Percentiles rank a stretch among this genome's conserved stretches.
These are phyloP conservation scores for Plectropomus leopardus DNA, from an alignment of 2,113 vertebrate genomes.

Conservation along the genomic window DNA sequence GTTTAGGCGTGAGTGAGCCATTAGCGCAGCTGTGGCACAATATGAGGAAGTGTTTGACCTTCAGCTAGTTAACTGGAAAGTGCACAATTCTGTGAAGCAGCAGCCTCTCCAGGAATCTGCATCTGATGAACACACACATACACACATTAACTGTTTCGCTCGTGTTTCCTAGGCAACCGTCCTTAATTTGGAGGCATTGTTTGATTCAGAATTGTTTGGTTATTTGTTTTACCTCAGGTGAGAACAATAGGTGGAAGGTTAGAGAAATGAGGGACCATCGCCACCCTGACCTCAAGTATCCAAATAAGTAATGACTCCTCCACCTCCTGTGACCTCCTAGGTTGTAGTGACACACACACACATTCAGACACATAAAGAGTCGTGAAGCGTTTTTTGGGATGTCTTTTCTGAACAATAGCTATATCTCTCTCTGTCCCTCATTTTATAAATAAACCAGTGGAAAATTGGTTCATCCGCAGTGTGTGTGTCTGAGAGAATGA, in stretches of 20 bases:
- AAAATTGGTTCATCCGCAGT: not conserved
- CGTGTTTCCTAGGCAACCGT: conserved; percentile 4
- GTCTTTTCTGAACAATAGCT: not conserved
- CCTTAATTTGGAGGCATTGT: not conserved
- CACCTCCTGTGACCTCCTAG: conserved; percentile 37
- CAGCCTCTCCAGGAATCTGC: conserved; percentile 41
- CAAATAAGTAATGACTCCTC: not conserved
- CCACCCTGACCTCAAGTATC: not conserved
- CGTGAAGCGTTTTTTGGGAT: conserved; percentile 1
- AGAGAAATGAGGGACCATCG: conserved; percentile 10
- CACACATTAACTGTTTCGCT: not conserved
- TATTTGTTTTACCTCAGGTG: conserved; percentile 48
- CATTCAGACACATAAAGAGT: not conserved
- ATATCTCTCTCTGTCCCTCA: not conserved
- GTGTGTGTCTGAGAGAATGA: conserved; percentile 3
- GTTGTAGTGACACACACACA: conserved; percentile 20
- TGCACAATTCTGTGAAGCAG: conserved; percentile 35
- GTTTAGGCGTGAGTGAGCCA: conserved; percentile 5
- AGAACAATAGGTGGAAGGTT: conserved; percentile 66
- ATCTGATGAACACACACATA: conserved; percentile 36
- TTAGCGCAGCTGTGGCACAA: conserved; percentile 56
- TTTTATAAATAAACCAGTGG: not conserved
- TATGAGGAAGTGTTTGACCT: conserved; percentile 70
- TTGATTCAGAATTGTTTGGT: conserved; percentile 25
- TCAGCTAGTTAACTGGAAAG: conserved; percentile 43